phyloP scores from a whole-genome alignment of 2,797 vertebrate species.

The Phalanger gymnotis region DNA sequence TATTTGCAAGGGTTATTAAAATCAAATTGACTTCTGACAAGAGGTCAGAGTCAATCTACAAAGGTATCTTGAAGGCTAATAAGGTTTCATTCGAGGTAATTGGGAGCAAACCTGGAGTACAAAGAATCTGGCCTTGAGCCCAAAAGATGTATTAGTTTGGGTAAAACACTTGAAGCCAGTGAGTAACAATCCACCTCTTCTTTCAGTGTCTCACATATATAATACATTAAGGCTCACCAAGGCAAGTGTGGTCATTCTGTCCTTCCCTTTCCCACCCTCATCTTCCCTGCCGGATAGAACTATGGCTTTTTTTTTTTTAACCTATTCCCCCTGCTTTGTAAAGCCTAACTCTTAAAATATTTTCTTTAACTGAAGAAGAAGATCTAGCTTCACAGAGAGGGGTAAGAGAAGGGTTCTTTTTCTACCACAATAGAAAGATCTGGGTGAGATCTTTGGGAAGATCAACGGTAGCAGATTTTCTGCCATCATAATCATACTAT shows the following conservation, averaged over 20 bases:
- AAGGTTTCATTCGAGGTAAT: background rate
- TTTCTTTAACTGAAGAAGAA: constrained; percentile 23
- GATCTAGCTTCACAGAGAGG: constrained; percentile 26
- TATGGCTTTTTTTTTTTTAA: background rate
- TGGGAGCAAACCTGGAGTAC: background rate
- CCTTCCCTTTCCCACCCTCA: background rate
- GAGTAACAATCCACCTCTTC: background rate
- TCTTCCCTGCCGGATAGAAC: constrained; percentile 27
- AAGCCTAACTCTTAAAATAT: background rate
- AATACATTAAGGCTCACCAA: background rate
- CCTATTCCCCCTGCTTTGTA: background rate
- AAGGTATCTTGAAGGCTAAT: background rate
- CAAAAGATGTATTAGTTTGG: background rate
- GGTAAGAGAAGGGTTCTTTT: constrained; percentile 40
- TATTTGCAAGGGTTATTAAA: background rate
- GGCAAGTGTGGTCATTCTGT: background rate
- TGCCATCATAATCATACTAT: background rate
- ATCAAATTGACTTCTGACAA: background rate
- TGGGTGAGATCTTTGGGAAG: constrained; percentile 13
- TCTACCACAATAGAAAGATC: constrained; percentile 39
- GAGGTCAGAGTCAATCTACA: background rate
- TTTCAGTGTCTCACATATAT: background rate
- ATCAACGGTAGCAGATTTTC: background rate
- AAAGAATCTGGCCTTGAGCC: background rate
- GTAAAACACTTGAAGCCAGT: background rate